phyloP scores from a whole-genome alignment of 2,113 vertebrate species.

The Callithrix jacchus region DNA sequence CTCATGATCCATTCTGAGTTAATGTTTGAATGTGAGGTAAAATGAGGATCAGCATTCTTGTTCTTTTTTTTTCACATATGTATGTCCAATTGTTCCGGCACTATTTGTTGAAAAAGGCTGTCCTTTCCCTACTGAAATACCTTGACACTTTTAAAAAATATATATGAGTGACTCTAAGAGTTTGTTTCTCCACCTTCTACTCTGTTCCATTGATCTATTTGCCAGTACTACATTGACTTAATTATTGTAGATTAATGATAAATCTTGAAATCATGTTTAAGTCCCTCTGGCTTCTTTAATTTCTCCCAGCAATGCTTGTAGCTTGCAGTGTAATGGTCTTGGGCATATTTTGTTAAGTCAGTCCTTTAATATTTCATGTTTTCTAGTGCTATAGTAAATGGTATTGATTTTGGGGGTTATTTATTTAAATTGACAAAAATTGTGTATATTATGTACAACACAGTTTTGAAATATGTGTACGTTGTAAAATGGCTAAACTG shows the following conservation, averaged over 20 bases:
- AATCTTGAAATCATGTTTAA: constrained; percentile 29
- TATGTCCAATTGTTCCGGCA: neutral
- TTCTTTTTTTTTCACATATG: neutral
- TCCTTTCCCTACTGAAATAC: neutral
- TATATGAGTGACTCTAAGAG: neutral
- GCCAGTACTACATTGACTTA: neutral
- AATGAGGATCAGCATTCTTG: neutral
- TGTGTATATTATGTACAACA: neutral
- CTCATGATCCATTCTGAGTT: neutral
- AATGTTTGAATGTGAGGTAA: neutral
- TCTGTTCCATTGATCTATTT: neutral
- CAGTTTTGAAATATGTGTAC: neutral
- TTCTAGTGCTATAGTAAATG: constrained; percentile 1
- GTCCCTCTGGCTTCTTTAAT: constrained; percentile 4
- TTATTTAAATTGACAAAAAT: neutral
- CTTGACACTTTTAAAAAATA: neutral
- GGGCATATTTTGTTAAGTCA: neutral
- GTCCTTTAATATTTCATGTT: constrained; percentile 19
- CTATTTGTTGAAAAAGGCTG: neutral
- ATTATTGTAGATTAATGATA: neutral
- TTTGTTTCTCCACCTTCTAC: neutral
- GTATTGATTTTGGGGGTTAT: neutral
- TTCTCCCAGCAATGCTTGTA: constrained; percentile 4
- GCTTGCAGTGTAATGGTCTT: neutral
- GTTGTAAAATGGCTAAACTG: neutral